Base-by-base conservation (phyloP, 2,797 vertebrate genomes). In the Buceros bicornis region DNA sequence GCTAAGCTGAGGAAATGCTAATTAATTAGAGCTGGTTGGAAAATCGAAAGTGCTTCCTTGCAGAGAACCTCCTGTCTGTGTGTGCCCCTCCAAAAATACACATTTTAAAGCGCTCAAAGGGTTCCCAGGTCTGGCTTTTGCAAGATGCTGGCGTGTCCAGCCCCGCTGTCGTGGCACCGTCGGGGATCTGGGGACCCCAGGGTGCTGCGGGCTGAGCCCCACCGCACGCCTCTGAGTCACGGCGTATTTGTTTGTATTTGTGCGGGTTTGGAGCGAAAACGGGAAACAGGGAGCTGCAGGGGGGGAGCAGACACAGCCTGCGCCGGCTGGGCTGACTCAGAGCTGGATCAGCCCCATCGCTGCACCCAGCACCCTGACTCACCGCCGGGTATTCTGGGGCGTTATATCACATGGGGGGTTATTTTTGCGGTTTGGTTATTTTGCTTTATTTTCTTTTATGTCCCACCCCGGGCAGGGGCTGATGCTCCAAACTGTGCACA, bases 301-400 rank as follows among this genome's bases (percentile, higher is more conserved):
- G 21, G 65, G 65, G n/a, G 64, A 48, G 48, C 76, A 82, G 61
- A 66, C 73, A 66, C 53, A 87, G 61, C 35, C 79, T 6, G 69
- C n/a, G 16, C 62, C 77, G 6, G 40, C 73, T 3, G 20, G 58
- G 82, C 88, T 96, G 96, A 96, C 61, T 95, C 94, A 95, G 94
- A 94, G 90, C 91, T 89, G 94, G 95, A 83, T 82, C 70, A 42
- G 88, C 77, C 89, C 89, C 93, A 50, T 66, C 83, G 37, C 85
- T 3, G 31, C 76, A 73, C 82, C 79, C 81, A 43, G 62, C 37
- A 3, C 71, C 47, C 28, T 95, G 96, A 95, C 74, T 97, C 89
- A 95, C 87, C 1, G 0, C 73, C 2, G 50, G 45, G 87, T 88
- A 77, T 79, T 85, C 89, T 13, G 1, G 78, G 77, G 92, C 42